A percentile compares a stretch with the other conserved stretches of the same genome.
Conservation (phyloP, 2,888 invertebrate species). For the Conops quadrifasciatus region DNA sequence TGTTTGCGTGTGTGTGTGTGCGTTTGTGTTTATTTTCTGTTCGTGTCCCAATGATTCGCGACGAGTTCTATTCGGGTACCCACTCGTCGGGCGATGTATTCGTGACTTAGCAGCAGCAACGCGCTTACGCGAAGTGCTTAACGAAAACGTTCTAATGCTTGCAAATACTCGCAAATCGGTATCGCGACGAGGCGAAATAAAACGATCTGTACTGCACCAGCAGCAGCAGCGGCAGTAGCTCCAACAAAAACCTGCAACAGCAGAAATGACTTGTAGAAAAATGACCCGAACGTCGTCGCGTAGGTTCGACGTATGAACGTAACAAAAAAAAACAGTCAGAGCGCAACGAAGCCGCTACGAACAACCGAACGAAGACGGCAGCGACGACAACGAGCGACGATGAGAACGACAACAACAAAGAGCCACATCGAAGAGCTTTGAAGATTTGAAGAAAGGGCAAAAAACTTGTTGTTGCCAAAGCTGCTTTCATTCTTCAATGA, state of each 20-base stretch:
- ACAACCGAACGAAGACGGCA: conserved; percentile 5
- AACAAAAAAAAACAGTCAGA: conserved; percentile 24
- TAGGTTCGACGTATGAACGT: conserved; percentile 4
- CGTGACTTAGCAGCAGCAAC: conserved; percentile 8
- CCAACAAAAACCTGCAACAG: too few relatives aligned
- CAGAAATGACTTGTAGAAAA: conserved; percentile 20
- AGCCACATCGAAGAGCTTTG: conserved; percentile 27
- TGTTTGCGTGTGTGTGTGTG: conserved; percentile 1
- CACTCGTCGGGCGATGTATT: conserved; percentile 21
- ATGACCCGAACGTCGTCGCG: conserved; percentile 6
- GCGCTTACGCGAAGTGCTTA: conserved; percentile 20
- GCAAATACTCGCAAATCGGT: conserved; percentile 41
- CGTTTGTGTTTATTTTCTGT: too few relatives aligned
- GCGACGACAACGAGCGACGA: conserved; percentile 19
- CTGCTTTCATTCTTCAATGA: conserved; percentile 53
- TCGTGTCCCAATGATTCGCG: not conserved
- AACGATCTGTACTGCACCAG: too few relatives aligned
- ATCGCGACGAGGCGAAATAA: conserved; percentile 31
- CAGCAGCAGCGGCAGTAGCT: too few relatives aligned
- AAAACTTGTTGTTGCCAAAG: conserved; percentile 34
- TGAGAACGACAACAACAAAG: conserved; percentile 15
- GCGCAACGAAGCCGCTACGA: conserved; percentile 13
- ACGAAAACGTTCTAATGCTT: conserved; percentile 22
- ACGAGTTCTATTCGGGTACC: conserved; percentile 7
- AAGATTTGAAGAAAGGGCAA: conserved; percentile 21